Percentiles rank a stretch among this genome's conserved stretches.
Conservation (phyloP, 2,888 invertebrate species). For the Hydroisotoma schaefferi region DNA sequence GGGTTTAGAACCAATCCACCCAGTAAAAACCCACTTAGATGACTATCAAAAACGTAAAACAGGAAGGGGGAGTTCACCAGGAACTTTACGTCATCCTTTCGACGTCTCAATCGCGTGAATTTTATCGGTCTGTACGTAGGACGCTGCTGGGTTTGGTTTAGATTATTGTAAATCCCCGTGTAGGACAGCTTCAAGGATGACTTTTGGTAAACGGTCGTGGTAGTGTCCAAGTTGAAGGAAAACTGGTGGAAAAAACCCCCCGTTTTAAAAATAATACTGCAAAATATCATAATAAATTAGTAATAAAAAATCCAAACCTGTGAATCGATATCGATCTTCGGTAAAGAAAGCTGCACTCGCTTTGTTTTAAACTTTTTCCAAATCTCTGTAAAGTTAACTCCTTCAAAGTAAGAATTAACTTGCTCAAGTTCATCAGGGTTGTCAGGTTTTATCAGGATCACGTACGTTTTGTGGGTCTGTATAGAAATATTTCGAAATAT, state of each 20-base stretch:
- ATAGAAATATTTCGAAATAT: too few species aligned
- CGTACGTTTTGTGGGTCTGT: too few species aligned
- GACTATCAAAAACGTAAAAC: conserved; percentile 42
- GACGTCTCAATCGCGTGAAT: conserved; percentile 34
- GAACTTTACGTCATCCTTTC: conserved; percentile 36
- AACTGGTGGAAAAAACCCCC: too few species aligned
- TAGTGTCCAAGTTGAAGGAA: too few species aligned
- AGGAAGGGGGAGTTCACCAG: conserved; percentile 41
- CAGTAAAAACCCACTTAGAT: conserved; percentile 36
- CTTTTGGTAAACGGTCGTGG: too few species aligned
- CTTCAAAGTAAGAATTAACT: conserved; percentile 13
- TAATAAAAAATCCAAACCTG: conserved; percentile 40
- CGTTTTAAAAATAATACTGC: too few species aligned
- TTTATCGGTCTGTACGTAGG: conserved; percentile 9
- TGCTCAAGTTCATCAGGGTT: conserved; percentile 39
- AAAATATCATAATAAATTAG: too few species aligned
- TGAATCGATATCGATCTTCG: conserved; percentile 40
- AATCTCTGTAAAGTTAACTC: conserved; percentile 22
- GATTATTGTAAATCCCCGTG: conserved; percentile 39
- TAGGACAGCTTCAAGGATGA: conserved; percentile 39
- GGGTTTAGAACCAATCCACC: conserved; percentile 41
- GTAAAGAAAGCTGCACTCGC: conserved; percentile 40
- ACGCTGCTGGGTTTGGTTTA: neutral
- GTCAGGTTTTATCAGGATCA: too few species aligned
- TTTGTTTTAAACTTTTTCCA: conserved; percentile 30